A percentile compares a stretch with the other conserved stretches of the same genome.
Conservation (phyloP, 2,888 invertebrate genomes). For the Chymomyza amoena region DNA sequence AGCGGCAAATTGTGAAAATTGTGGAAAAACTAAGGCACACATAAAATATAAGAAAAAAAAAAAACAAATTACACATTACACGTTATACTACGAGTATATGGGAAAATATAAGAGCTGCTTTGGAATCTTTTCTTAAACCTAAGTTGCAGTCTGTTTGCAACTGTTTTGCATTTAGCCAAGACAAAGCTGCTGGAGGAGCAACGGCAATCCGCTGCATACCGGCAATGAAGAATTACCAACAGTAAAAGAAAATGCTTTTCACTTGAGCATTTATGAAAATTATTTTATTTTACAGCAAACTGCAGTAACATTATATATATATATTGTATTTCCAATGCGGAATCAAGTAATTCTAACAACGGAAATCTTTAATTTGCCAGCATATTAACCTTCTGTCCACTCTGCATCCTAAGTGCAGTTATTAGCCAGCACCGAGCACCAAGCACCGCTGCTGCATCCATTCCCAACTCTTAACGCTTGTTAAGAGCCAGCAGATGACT, state of each 20-base stretch:
- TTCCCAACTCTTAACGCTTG: neutral
- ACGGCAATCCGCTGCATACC: constrained; percentile 11
- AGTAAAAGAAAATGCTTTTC: constrained; percentile 24
- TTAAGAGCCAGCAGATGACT: neutral
- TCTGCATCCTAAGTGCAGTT: constrained; percentile 15
- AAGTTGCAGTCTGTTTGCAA: neutral
- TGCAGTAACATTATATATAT: neutral
- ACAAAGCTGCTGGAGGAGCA: constrained; percentile 11
- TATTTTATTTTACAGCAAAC: constrained; percentile 16
- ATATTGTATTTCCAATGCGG: constrained; percentile 25
- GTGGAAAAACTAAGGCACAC: constrained; percentile 2
- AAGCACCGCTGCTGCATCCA: neutral
- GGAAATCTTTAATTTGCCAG: constrained; percentile 41
- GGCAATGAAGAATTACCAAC: constrained; percentile 18
- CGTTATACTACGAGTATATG: neutral
- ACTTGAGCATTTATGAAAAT: constrained; percentile 40
- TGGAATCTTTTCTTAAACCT: neutral
- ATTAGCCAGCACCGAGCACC: neutral
- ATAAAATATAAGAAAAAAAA: neutral
- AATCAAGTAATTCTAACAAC: constrained; percentile 42
- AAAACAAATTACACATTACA: constrained; percentile 2
- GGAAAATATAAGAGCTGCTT: constrained; percentile 1
- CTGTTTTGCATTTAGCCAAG: neutral
- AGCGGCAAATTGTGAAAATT: neutral
- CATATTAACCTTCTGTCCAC: constrained; percentile 28